Evolutionary conservation across 2,888 invertebrate genomes (phyloP).

Genomic region (Neoaliturus tenellus): DNA sequence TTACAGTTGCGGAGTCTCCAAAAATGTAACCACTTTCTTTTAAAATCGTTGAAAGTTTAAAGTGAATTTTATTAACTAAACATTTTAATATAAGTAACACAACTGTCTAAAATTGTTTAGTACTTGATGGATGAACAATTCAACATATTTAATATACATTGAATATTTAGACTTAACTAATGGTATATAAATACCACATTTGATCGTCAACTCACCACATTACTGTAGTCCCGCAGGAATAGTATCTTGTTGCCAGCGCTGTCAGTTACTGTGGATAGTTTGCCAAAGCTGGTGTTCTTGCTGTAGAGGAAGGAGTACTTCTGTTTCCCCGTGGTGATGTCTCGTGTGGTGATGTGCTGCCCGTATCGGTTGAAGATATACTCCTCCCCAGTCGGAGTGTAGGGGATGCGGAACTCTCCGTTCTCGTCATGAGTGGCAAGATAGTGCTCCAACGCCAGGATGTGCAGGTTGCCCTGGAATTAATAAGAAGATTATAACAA

Average conservation of each 20-base stretch:
- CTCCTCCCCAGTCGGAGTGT: constrained; percentile 90
- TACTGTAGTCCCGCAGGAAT: constrained; percentile 93
- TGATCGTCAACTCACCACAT: constrained; percentile 81
- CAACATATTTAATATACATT: too few species aligned
- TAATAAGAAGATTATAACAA: too few species aligned
- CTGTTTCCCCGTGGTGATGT: constrained; percentile 95
- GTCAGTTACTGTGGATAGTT: constrained; percentile 94
- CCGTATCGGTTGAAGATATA: constrained; percentile 94
- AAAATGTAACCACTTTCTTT: too few species aligned
- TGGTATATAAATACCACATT: too few species aligned
- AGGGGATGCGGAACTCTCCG: constrained; percentile 77
- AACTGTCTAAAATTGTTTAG: too few species aligned
- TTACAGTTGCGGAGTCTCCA: too few species aligned
- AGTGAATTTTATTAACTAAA: too few species aligned
- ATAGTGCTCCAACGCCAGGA: constrained; percentile 90
- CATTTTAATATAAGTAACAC: too few species aligned
- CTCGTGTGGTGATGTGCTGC: constrained; percentile 96
- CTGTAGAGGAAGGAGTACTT: constrained; percentile 98
- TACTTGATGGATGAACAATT: too few species aligned
- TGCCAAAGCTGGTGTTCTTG: constrained; percentile 97
- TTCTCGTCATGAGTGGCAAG: constrained; percentile 91
- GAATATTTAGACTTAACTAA: too few species aligned
- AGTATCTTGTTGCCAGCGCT: constrained; percentile 95
- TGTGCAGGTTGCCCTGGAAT: constrained; percentile 83
- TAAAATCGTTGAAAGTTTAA: too few species aligned